Percentiles rank a stretch among this genome's conserved stretches.
These are phyloP conservation scores for Malurus melanocephalus DNA, from an alignment of 2,113 vertebrate species.

Conservation along the genomic window DNA sequence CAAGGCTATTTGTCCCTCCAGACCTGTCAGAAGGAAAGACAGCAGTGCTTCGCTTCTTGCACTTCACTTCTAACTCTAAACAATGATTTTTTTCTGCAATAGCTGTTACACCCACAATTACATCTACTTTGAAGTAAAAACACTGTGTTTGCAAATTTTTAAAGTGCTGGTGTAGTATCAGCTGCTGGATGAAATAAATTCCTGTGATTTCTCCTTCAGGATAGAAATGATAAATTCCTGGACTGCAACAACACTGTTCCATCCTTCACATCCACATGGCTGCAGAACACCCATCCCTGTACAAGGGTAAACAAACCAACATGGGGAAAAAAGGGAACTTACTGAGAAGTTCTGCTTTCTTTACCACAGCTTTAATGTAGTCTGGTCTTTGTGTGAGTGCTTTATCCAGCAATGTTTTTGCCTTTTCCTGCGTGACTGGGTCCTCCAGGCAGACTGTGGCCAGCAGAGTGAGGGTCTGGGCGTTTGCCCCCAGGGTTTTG, in stretches of 20 bases:
- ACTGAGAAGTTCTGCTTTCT: conserved; percentile 97
- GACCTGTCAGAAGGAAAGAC: background rate
- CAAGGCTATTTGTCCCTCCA: background rate
- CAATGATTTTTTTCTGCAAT: background rate
- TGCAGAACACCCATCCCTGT: background rate
- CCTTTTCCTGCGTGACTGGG: conserved; percentile 94
- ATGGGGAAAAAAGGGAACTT: conserved; percentile 15
- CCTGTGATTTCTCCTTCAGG: background rate
- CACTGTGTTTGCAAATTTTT: background rate
- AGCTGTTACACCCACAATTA: background rate
- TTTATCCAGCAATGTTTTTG: conserved; percentile 92
- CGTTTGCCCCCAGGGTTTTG: conserved; percentile 94
- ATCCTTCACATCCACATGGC: rapidly evolving
- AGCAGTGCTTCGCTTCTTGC: rapidly evolving
- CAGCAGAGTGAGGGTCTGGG: conserved; percentile 93
- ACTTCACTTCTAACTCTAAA: background rate
- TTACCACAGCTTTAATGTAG: conserved; percentile 97
- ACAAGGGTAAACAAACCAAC: background rate
- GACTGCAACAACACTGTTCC: background rate
- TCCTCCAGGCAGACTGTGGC: conserved; percentile 96
- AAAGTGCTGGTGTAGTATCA: background rate
- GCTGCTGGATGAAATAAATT: background rate
- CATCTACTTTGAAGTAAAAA: background rate
- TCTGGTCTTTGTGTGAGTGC: conserved; percentile 92
- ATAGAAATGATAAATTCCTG: background rate